Evolutionary conservation across 2,797 vertebrate species (phyloP), one percentile per base, ranked within the genome.

Genomic region (Ciconia nigra): DNA sequence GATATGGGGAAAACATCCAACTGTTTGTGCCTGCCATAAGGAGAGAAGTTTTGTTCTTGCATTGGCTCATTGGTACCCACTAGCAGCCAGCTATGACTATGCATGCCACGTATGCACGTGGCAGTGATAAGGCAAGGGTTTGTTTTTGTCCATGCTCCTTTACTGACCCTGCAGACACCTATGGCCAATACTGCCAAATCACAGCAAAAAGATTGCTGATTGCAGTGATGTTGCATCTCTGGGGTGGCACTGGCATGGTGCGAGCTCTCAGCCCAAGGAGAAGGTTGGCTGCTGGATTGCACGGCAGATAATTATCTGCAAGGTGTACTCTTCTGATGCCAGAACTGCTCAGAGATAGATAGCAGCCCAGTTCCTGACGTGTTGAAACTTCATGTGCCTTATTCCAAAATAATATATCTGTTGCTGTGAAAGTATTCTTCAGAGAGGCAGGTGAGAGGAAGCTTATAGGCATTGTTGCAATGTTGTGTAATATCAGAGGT

Each of bases 91-190:
- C n/a, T 66, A 25, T 33, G 52, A 16, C 59, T 33, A 2, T 24
- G n/a, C 7, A 9, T 31, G 29, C n/a, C 5, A 24, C 1, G 2
- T 13, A 35, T 13, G 14, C 10, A 28, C 0, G 1, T 39, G 49
- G 46, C 22, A 44, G 11, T 9, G 46, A 13, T 46, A 49, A 78
- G 19, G 31, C 39, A 46, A 79, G 10, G 8, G 35, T 46, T 58
- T 58, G 29, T 0, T 63, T 76, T 70, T 47, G 21, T 58, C 42
- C 19, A 3, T 72, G 6, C 22, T 67, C 20, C 37, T 42, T 29
- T 67, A 44, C 17, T 55, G 61, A 39, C 35, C 37, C 42, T 55
- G 55, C 24, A 55, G 73, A 26, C 51, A 15, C 24, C 26, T 15
- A 5, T 66, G 26, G 35, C 11, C 9, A 20, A 5, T 25, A 13